Base-by-base conservation (phyloP, 35 echinoderm and acorn worm genomes). In the Lytechinus pictus region DNA sequence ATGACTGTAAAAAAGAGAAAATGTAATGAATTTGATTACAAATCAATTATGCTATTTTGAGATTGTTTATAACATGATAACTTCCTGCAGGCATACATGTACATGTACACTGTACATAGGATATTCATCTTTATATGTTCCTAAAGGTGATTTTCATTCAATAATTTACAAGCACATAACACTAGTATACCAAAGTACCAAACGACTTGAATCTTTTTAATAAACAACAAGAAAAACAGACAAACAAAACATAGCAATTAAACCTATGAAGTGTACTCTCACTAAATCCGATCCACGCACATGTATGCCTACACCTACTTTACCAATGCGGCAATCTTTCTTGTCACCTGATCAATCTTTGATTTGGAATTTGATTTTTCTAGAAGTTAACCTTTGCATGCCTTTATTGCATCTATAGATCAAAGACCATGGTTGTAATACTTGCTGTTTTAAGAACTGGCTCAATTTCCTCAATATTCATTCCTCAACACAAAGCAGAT, bases 1-100 rank as follows among this genome's bases (percentile, higher is more conserved):
- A 61, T 91, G 86, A 53, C 97, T 95, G 61, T 5, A 89, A 94
- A 29, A 57, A 52, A 54, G 57, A 95, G 94, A 11, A 92, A 56
- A 52, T 6, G 66, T 79, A 79, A 79, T n/a, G 57, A 27, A 86
- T 51, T 57, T 86, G 33, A 94, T 52, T 94, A 61, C n/a, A 9
- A 52, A 54, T 28, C 71, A 61, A 94, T 44, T 52, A 95, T 55
- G 13, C 51, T 24, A 87, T 6, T 19, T 16, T 7, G 54, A 54
- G 54, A 87, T 28, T 86, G 28, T 94, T 54, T 60, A 53, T 60
- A 94, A n/a, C 24, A 33, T 94, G 33, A 44, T 44, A 44, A 44
- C 33, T 44, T 44, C 33, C 2, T 44, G 33, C 33, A n/a, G 21
- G 33, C 13, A 10, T 28, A 9, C 8, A 79, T 28, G 10, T 28